Evolutionary conservation across 2,888 invertebrate genomes (phyloP).

Genomic region (Scrobipalpa atriplicella): DNA sequence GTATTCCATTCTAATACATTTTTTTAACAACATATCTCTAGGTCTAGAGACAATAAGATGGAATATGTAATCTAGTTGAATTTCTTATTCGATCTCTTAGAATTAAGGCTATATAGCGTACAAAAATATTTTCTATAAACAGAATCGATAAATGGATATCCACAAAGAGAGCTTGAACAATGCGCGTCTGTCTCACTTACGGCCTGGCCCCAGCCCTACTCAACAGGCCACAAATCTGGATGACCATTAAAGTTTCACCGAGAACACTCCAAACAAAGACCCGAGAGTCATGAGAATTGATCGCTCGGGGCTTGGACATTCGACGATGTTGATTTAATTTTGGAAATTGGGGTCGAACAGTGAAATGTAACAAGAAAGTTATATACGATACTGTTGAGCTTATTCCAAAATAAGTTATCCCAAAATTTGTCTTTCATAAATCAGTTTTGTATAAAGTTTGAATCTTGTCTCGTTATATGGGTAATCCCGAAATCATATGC

Average conservation of each 20-base stretch:
- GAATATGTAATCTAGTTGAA: too few species aligned
- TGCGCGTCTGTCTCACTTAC: constrained; percentile 45
- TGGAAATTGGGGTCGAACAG: constrained; percentile 2
- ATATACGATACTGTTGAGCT: background rate
- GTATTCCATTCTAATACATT: too few species aligned
- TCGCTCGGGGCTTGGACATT: constrained; percentile 46
- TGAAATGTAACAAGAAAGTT: background rate
- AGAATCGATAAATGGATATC: constrained; percentile 36
- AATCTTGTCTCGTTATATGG: too few species aligned
- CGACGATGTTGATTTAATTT: constrained; percentile 7
- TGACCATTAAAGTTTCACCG: constrained; percentile 65
- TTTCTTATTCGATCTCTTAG: too few species aligned
- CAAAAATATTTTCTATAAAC: too few species aligned
- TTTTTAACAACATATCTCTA: too few species aligned
- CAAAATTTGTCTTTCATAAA: too few species aligned
- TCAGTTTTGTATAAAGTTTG: too few species aligned
- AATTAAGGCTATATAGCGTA: too few species aligned
- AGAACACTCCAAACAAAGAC: constrained; percentile 57
- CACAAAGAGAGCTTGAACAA: constrained; percentile 34
- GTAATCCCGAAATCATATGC: too few species aligned
- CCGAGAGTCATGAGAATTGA: constrained; percentile 34
- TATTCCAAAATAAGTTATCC: background rate
- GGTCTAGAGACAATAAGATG: too few species aligned
- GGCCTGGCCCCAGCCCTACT: constrained; percentile 38
- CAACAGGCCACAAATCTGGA: constrained; percentile 75